Evolutionary conservation across 2,797 vertebrate genomes (phyloP), one percentile per base, ranked within the genome.

Genomic region (Ataeniobius toweri): DNA sequence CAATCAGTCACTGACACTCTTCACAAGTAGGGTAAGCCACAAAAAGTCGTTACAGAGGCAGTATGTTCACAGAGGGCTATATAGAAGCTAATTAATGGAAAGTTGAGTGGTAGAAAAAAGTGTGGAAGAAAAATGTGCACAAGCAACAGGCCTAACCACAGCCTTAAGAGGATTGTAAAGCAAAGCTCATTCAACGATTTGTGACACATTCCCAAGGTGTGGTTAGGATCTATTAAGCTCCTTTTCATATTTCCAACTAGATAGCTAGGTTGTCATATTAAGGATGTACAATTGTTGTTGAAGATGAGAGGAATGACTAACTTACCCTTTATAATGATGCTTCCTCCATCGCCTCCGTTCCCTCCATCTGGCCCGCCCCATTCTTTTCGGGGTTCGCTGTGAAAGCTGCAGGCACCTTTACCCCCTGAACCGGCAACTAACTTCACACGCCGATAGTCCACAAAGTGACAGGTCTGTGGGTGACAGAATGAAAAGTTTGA

Each of bases 291-390:
- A 41, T 22, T 41, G 4, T 41, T 67, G 63, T 2, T 24, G 41
- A 36, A 41, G 22, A 67, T 41, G 36, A 39, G 63, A 67, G 6
- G 36, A 6, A 48, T 36, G 14, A 5, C 10, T 1, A 14, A 48
- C 74, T 48, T 44, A 94, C 94, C 93, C 75, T 85, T 91, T 9
- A 93, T 82, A 67, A 92, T 77, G 36, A 93, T 51, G 81, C 87
- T 90, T 63, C 97, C 98, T 0, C 98, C 98, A 31, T 95, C 91
- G 6, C 98, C 98, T 61, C 98, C 98, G 0, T 99, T 95, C 5
- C 98, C 98, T 5, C 98, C 98, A 22, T 98, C 96, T 0, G 98
- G 98, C 22, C 98, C 98, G 1, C 98, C 98, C 88, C 96, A 99
- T 80, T 97, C 94, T 90, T 99, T 99, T 18, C 98, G 91, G 26